phyloP scores from a whole-genome alignment of 2,888 invertebrate genomes.

The Idaea aversata region DNA sequence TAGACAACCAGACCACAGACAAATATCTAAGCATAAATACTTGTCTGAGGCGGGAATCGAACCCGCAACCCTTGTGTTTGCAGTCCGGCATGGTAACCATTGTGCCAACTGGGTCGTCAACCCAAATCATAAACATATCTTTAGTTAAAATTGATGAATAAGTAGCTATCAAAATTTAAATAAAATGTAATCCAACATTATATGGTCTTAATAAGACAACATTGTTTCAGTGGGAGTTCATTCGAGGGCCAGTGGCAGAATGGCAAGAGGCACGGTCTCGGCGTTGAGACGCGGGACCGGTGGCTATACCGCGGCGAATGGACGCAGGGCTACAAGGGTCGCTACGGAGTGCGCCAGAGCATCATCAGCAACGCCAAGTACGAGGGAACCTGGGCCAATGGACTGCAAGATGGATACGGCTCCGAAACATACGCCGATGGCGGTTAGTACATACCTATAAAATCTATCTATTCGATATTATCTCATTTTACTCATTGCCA shows the following conservation, averaged over 20 bases:
- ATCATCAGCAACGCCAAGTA: constrained; percentile 97
- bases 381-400: constrained; percentile 99
- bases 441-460: constrained; percentile 83
- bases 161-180: too few relatives aligned
- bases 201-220: not conserved
- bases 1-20: too few relatives aligned
- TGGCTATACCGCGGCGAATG: constrained; percentile 99
- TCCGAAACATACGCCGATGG: constrained; percentile 99
- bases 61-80: too few relatives aligned
- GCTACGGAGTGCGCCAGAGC: constrained; percentile 98
- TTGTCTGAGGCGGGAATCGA: too few relatives aligned
- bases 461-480: constrained; percentile 20
- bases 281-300: constrained; percentile 97
- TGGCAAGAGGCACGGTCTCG: constrained; percentile 98
- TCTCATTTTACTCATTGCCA: constrained; percentile 55
- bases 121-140: too few relatives aligned
- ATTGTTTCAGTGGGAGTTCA: constrained; percentile 90
- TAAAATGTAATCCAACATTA: too few relatives aligned
- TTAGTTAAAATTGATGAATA: too few relatives aligned
- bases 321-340: constrained; percentile 99
- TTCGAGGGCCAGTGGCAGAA: constrained; percentile 99
- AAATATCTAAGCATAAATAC: too few relatives aligned
- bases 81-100: too few relatives aligned
- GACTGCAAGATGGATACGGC: constrained; percentile 99
- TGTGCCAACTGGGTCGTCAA: too few relatives aligned